Conservation (phyloP, 2,888 invertebrate species). For the Lomographa bimaculata region DNA sequence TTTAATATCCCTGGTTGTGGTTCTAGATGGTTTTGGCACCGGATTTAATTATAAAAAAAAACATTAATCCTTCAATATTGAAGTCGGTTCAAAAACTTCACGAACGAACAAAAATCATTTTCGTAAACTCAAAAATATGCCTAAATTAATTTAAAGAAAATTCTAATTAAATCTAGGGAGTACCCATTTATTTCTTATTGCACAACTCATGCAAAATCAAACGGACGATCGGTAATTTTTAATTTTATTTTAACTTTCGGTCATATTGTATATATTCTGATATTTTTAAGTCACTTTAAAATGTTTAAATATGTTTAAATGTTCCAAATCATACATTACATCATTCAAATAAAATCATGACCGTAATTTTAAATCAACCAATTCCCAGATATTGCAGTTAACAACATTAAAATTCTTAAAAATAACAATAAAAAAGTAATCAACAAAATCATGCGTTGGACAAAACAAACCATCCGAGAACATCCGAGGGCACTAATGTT, state of each 20-base stretch:
- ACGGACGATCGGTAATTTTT: constrained; percentile 45
- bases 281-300: too few relatives aligned
- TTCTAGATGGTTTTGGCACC: constrained; percentile 75
- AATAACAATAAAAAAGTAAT: constrained; percentile 80
- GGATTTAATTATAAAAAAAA: constrained; percentile 40
- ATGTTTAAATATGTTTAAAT: too few relatives aligned
- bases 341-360: constrained; percentile 41
- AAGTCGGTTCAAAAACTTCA: too few relatives aligned
- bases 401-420: constrained; percentile 82
- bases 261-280: too few relatives aligned
- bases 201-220: constrained; percentile 76
- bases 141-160: constrained; percentile 50
- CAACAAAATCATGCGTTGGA: constrained; percentile 72
- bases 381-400: constrained; percentile 66
- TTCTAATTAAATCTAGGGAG: constrained; percentile 67
- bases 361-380: constrained; percentile 37
- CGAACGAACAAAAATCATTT: constrained; percentile 49
- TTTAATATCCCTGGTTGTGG: constrained; percentile 44
- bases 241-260: constrained; percentile 12
- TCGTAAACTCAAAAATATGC: constrained; percentile 55
- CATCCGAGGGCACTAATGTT: constrained; percentile 64
- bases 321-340: constrained; percentile 38
- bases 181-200: constrained; percentile 70
- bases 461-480: constrained; percentile 76
- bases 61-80: too few relatives aligned